These are phyloP conservation scores for Platerodrilus igneus DNA, from an alignment of 2,888 invertebrate genomes.

Conservation along the genomic window DNA sequence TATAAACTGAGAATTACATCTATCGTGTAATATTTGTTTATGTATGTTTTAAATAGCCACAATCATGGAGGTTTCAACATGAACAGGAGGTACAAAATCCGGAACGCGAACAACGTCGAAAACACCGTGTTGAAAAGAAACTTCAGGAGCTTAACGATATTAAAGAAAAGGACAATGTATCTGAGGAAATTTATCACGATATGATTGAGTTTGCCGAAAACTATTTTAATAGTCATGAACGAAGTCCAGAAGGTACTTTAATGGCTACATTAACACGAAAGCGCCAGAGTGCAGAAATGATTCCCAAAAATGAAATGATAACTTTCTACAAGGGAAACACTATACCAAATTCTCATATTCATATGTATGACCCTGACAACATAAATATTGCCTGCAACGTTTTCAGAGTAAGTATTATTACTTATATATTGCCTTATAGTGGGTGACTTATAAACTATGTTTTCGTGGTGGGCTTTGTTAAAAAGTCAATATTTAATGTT, in stretches of 20 bases:
- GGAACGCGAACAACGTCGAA: slow-evolving; percentile 75
- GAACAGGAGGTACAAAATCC: slow-evolving; percentile 44
- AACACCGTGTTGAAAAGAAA: slow-evolving; percentile 80
- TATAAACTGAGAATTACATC: no score
- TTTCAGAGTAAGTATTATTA: slow-evolving; percentile 67
- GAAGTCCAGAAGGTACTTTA: slow-evolving; percentile 81
- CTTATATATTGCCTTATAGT: no score
- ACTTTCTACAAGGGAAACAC: slow-evolving; percentile 81
- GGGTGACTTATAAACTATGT: neutral
- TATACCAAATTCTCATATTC: slow-evolving; percentile 90
- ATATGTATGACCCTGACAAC: slow-evolving; percentile 93
- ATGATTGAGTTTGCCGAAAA: slow-evolving; percentile 91
- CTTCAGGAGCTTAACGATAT: slow-evolving; percentile 72
- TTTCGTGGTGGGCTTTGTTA: no score
- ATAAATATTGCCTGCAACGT: slow-evolving; percentile 83
- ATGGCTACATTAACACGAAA: slow-evolving; percentile 82
- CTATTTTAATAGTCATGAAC: slow-evolving; percentile 85
- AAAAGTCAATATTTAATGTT: no score
- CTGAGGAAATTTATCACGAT: slow-evolving; percentile 67
- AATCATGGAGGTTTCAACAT: slow-evolving; percentile 39
- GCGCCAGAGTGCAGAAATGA: slow-evolving; percentile 69
- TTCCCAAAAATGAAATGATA: slow-evolving; percentile 91
- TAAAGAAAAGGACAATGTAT: slow-evolving; percentile 50
- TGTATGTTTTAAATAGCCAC: slow-evolving; percentile 38
- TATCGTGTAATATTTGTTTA: no score